Base-by-base conservation (phyloP, 2,888 invertebrate species). In the Ichneumoninae sp. region DNA sequence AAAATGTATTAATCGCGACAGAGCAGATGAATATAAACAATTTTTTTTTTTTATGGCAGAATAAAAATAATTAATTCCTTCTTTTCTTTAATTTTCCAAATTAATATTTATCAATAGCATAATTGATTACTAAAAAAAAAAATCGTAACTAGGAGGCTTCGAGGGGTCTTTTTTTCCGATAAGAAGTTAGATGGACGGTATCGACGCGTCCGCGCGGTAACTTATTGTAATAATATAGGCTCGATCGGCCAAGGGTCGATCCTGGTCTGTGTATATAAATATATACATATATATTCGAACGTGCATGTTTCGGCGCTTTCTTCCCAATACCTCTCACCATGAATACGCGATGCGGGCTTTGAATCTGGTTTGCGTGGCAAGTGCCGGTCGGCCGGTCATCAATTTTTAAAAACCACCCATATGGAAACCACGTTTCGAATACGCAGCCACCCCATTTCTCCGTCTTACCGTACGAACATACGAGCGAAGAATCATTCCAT, bases 341-440 rank as follows among this genome's bases (percentile, higher is more conserved):
- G 93, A 93, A 93, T 93, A 93, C 93, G 83, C 92, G 90, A 93
- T 93, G 92, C 87, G 90, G 79, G 90, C 90, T 91, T 91, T 91
- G 92, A 93, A 93, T 93, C 92, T 92, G 92, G 92, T 92, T 93
- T 92, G 93, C 92, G 89, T 90, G 91, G 91, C 91, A 76, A 80
- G 76, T 76, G 80, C 76, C 72, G 83, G 84, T 78, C 89, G 87
- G 89, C 90, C 90, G 87, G 86, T 86, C 92, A 91, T 93, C 92
- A 93, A 93, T 93, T 92, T 93, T 93, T 93, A 91, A 93, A 88
- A 89, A 90, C 89, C 89, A 87, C 89, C 88, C 88, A 93, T 92
- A 92, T 93, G 91, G 91, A 91, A 93, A 91, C 91, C 92, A 92
- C 92, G 91, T 93, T 88, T 90, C 87, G 87, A 85, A 87, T 52